Conservation (phyloP, 1,140 invertebrate species). For the Macrocentrus cingulum region DNA sequence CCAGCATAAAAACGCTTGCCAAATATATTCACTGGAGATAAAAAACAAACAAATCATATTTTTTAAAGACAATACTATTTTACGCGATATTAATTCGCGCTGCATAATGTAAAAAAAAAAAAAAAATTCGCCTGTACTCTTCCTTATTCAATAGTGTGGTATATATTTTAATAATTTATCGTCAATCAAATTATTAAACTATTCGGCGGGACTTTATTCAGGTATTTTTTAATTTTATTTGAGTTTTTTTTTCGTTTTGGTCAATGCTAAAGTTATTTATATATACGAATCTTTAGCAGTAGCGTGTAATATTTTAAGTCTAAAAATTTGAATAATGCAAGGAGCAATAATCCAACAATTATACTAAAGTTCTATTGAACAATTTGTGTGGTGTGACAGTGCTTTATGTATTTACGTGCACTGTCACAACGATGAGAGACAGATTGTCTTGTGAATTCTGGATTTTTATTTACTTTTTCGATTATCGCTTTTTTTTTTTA, state of each 20-base stretch:
- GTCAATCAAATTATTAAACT: too few relatives aligned
- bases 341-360: slow-evolving; percentile 45
- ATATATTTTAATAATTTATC: too few relatives aligned
- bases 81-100: slow-evolving; percentile 32
- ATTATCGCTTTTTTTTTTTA: not conserved
- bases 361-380: slow-evolving; percentile 28
- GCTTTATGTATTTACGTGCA: slow-evolving; percentile 20
- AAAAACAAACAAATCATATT: slow-evolving; percentile 38
- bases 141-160: too few relatives aligned
- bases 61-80: slow-evolving; percentile 48
- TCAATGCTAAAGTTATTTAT: slow-evolving; percentile 42
- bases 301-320: slow-evolving; percentile 32
- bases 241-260: slow-evolving; percentile 15
- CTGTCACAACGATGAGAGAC: not conserved
- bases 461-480: too few relatives aligned
- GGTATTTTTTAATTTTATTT: too few relatives aligned
- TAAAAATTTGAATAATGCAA: slow-evolving; percentile 29
- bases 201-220: too few relatives aligned
- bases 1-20: slow-evolving; percentile 41
- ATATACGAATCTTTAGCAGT: slow-evolving; percentile 35
- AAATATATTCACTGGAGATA: slow-evolving; percentile 34
- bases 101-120: slow-evolving; percentile 17
- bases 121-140: not conserved
- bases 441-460: too few relatives aligned
- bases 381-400: slow-evolving; percentile 42